Evolutionary conservation across 2,797 vertebrate genomes (phyloP), one percentile per base, ranked within the genome.

Genomic region (Dendrocincla fuliginosa): DNA sequence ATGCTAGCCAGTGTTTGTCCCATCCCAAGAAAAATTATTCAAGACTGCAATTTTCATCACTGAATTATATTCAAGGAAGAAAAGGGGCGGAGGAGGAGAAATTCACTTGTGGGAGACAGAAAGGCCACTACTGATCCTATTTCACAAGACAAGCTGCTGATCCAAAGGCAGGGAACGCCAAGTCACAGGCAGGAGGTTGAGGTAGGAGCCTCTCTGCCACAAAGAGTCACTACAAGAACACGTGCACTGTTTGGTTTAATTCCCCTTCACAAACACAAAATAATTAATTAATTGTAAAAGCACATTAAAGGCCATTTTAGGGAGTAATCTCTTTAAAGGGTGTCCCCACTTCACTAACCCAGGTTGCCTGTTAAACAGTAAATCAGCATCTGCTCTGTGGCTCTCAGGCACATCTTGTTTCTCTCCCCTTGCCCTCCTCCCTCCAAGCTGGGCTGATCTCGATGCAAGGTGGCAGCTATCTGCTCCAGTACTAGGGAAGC

Each of bases 281-380:
- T 92, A 97, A 97, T 96, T 96, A 95, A 96, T 97, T 96, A 96
- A 96, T 84, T 95, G 97, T 71, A 95, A 96, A 98, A 97, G 93
- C 90, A 46, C 86, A 35, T 84, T 92, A 95, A 95, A 97, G 94
- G 91, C 89, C 88, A 89, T 95, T 97, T 97, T 97, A 96, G 96
- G 95, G 95, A 97, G 94, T 96, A 97, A 96, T 97, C 94, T 97
- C 94, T 95, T 96, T 87, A 96, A 97, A 97, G 96, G 91, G 91
- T 52, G 16, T 94, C 95, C 93, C 95, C 81, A 96, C 96, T 97
- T 96, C 92, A 83, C 91, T 96, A 97, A 97, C 95, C 95, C 61
- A 55, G 82, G 95, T 64, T 98, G 95, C 95, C 96, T 96, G 94
- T 91, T 96, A 95, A 96, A 94, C 4, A 97, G 93, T 97, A 98